phyloP scores from a whole-genome alignment of 2,797 vertebrate species.

The Neosilurus mollespiculum region DNA sequence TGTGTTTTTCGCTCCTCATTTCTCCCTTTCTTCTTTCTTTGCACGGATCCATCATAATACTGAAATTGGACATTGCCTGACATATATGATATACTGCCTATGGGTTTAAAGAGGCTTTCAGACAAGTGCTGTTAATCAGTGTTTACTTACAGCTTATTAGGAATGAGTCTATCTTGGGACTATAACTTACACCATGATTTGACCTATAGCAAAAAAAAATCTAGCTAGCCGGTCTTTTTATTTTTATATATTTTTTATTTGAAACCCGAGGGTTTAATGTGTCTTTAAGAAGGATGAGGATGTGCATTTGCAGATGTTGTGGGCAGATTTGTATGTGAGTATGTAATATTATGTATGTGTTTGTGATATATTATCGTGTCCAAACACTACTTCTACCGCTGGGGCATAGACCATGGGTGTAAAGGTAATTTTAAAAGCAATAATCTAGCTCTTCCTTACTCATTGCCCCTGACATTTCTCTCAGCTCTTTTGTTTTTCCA shows the following conservation, averaged over 20 bases:
- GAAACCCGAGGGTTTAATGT: slow-evolving; percentile 38
- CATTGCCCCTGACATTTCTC: slow-evolving; percentile 61
- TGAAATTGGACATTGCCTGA: slow-evolving; percentile 28
- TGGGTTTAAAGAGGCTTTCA: slow-evolving; percentile 5
- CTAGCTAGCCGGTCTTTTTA: slow-evolving; percentile 8
- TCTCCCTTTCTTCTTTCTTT: slow-evolving; percentile 32
- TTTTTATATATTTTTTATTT: not conserved
- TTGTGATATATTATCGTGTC: slow-evolving; percentile 49
- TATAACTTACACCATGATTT: not conserved
- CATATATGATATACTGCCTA: slow-evolving; percentile 9
- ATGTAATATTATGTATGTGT: not conserved
- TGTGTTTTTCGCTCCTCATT: slow-evolving; percentile 9
- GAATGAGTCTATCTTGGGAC: not conserved
- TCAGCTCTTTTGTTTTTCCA: slow-evolving; percentile 56
- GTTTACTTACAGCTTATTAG: slow-evolving; percentile 17
- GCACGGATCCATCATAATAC: slow-evolving; percentile 31
- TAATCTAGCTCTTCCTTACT: slow-evolving; percentile 48
- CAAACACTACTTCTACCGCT: slow-evolving; percentile 16
- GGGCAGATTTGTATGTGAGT: slow-evolving; percentile 22
- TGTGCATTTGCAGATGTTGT: slow-evolving; percentile 38
- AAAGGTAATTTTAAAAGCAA: slow-evolving; percentile 63
- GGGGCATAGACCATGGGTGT: slow-evolving; percentile 55
- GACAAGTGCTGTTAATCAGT: slow-evolving; percentile 8
- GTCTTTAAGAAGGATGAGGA: slow-evolving; percentile 43
- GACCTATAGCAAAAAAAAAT: slow-evolving; percentile 31